phyloP scores from a whole-genome alignment of 2,888 invertebrate species.

The Phytoseiulus persimilis region DNA sequence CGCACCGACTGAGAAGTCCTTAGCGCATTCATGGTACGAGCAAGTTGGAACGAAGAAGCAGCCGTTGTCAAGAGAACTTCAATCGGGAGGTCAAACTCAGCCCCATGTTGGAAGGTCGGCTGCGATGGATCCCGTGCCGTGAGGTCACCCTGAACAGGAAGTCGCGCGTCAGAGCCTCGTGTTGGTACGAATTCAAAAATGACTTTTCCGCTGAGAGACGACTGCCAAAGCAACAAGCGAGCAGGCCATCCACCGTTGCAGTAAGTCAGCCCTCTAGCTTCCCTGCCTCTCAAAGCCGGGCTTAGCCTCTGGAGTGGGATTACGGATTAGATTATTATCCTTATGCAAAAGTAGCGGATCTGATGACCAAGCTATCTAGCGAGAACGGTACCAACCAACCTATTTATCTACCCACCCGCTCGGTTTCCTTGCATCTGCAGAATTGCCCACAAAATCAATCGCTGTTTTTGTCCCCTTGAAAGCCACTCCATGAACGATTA shows the following conservation, averaged over 20 bases:
- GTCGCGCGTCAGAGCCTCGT: not conserved
- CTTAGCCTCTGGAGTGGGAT: not conserved
- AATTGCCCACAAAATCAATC: not conserved
- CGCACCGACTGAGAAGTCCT: too few species aligned
- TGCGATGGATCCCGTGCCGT: too few species aligned
- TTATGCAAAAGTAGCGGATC: not conserved
- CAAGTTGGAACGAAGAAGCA: not conserved
- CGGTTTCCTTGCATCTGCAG: not conserved
- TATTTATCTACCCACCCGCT: not conserved
- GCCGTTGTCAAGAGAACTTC: not conserved
- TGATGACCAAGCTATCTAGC: not conserved
- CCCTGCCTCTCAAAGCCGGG: not conserved
- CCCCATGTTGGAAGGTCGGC: too few species aligned
- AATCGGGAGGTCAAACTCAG: too few species aligned
- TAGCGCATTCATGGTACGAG: not conserved
- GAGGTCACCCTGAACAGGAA: not conserved
- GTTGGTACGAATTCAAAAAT: not conserved
- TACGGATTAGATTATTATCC: slow-evolving; percentile 5
- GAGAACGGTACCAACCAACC: not conserved
- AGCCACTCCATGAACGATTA: too few species aligned
- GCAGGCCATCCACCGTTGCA: not conserved
- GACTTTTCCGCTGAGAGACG: not conserved
- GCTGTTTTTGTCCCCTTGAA: not conserved
- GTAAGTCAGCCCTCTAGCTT: not conserved
- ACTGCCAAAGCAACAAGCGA: not conserved